Conservation (phyloP, 2,797 vertebrate genomes). For the Clarias laeviceps region DNA sequence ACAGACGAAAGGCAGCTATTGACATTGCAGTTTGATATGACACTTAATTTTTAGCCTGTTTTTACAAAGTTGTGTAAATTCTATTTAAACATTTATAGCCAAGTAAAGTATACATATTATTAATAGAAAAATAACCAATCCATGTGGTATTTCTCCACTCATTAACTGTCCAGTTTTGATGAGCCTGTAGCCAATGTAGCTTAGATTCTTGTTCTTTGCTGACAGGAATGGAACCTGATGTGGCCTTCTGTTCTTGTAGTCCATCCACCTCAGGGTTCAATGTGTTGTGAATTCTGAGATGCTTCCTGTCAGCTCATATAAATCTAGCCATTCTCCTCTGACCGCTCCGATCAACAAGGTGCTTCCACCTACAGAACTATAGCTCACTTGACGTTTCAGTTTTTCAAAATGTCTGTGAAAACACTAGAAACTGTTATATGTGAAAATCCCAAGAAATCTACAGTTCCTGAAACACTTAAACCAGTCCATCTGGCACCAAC, state of each 20-base stretch:
- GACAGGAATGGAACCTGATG: not conserved
- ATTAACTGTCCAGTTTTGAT: not conserved
- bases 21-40: not conserved
- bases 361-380: not conserved
- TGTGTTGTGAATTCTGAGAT: conserved; percentile 17
- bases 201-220: not conserved
- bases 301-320: conserved; percentile 13
- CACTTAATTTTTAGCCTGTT: not conserved
- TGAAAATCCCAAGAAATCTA: not conserved
- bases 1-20: not conserved
- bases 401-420: not conserved
- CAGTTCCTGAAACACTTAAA: not conserved
- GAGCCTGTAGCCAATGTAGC: not conserved
- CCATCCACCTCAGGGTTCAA: not conserved
- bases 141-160: not conserved
- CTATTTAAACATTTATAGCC: not conserved
- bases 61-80: not conserved
- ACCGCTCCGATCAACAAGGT: not conserved
- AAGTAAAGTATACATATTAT: not conserved
- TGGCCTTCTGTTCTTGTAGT: not conserved
- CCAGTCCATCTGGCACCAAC: no score
- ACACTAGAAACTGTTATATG: not conserved
- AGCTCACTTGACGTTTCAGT: not conserved
- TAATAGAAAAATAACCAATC: not conserved
- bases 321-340: not conserved